phyloP scores from a whole-genome alignment of 2,113 vertebrate genomes.

The Myxocyprinus asiaticus region DNA sequence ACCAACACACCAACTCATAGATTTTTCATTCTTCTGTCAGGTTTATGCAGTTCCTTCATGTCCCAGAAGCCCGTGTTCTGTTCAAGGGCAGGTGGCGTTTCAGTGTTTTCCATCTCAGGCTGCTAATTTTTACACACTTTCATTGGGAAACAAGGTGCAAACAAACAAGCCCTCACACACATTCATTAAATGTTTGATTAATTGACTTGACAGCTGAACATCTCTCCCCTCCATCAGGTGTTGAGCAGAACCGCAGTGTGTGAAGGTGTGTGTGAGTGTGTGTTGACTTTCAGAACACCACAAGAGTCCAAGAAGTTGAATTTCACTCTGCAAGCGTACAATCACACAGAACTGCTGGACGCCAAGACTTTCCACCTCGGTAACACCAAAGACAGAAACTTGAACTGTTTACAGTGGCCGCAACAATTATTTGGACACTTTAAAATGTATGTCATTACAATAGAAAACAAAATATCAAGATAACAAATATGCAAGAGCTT shows the following conservation, averaged over 20 bases:
- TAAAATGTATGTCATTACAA: too few relatives aligned
- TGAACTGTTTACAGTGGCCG: too few relatives aligned
- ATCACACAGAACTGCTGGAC: constrained; percentile 23
- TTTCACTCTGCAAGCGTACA: constrained; percentile 39
- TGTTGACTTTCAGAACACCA: constrained; percentile 19
- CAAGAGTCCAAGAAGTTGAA: constrained; percentile 21
- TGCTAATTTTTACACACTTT: constrained; percentile 39
- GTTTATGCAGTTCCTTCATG: background rate
- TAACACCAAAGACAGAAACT: background rate
- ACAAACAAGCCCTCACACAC: background rate
- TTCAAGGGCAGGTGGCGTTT: constrained; percentile 45
- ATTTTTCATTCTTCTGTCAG: too few relatives aligned
- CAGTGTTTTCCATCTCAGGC: constrained; percentile 21
- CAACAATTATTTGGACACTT: too few relatives aligned
- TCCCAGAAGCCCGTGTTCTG: background rate
- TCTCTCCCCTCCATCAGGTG: constrained; percentile 36
- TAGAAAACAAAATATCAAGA: too few relatives aligned
- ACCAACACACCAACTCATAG: too few relatives aligned
- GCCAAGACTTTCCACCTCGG: constrained; percentile 34
- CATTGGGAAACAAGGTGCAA: constrained; percentile 40
- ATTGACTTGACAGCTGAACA: background rate
- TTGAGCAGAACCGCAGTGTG: constrained; percentile 40
- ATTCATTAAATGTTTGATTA: constrained; percentile 36
- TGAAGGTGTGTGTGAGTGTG: constrained; percentile 36
- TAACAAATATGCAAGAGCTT: too few relatives aligned